Conservation (phyloP, 2,797 vertebrate genomes). For the Alfaro cultratus region DNA sequence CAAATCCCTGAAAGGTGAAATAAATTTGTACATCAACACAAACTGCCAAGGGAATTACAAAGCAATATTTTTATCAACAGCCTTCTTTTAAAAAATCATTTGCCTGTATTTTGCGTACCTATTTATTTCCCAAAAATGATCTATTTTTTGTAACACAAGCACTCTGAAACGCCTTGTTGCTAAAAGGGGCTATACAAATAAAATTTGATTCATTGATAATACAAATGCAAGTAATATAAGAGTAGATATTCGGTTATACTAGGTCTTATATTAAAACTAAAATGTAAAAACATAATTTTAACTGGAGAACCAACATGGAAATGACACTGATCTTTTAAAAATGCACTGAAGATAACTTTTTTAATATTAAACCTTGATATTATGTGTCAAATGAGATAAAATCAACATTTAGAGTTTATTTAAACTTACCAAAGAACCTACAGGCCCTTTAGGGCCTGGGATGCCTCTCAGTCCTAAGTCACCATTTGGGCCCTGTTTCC, state of each 20-base stretch:
- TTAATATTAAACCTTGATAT: neutral
- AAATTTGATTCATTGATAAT: neutral
- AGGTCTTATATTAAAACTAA: neutral
- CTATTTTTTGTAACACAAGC: no score
- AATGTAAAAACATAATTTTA: neutral
- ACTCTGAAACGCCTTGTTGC: no score
- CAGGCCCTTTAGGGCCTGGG: constrained; percentile 90
- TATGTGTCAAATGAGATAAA: neutral
- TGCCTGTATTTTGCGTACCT: neutral
- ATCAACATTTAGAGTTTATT: neutral
- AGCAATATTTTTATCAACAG: neutral
- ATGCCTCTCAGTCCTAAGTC: constrained; percentile 87
- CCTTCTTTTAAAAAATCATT: neutral
- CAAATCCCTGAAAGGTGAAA: constrained; percentile 86
- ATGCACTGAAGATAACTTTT: neutral
- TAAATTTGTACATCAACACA: neutral
- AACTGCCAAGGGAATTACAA: neutral
- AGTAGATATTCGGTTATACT: neutral
- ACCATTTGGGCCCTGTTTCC: constrained; percentile 88
- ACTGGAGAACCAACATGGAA: neutral
- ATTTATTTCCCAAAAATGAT: neutral
- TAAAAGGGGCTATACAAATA: no score
- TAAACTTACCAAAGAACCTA: constrained; percentile 87
- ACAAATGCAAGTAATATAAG: neutral
- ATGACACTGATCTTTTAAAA: neutral